Evolutionary conservation across 2,888 invertebrate species (phyloP), one percentile per base, ranked within the genome.

Genomic region (Drosophila anceps): DNA sequence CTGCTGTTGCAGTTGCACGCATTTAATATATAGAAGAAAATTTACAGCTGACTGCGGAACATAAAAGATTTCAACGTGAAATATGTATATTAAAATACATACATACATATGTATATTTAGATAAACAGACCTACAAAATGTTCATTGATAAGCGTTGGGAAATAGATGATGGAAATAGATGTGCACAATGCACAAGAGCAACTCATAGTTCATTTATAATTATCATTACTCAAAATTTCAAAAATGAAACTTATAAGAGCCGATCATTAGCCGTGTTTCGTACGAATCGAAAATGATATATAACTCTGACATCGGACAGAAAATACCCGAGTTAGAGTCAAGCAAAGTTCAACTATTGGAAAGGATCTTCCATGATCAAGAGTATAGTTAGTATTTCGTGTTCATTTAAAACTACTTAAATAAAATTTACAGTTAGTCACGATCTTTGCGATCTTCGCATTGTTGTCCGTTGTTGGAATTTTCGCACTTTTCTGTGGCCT

Each of bases 401-500:
- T n/a, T n/a, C n/a, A n/a, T 39, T 39, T 8, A 39, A n/a, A 43
- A 20, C 41, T 43, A 20, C 12, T n/a, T 4, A 15, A 15, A 35
- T 13, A 8, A 4, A 15, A 35, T 35, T 35, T 2, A 1, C 51
- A n/a, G 15, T 27, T 20, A 53, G 24, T 24, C 8, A 35, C 20
- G 15, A 20, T 24, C 5, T 4, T 9, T 27, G 37, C 10, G 9
- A 24, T n/a, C 9, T 24, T 31, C 10, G 18, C 6, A 55, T 20
- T 43, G 29, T 4, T 20, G 15, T 31, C 13, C n/a, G n/a, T 12
- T 59, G 50, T 41, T 60, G 57, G 44, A 48, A 73, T 73, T 51
- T 69, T 69, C 69, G 53, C 78, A 73, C 62, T 63, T 53, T 15
- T 58, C 33, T 39, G 39, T 48, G 59, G 51, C 73, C 73, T 63